These are phyloP conservation scores for Phataginus tetradactyla DNA, from an alignment of 2,797 vertebrate species.

Conservation along the genomic window DNA sequence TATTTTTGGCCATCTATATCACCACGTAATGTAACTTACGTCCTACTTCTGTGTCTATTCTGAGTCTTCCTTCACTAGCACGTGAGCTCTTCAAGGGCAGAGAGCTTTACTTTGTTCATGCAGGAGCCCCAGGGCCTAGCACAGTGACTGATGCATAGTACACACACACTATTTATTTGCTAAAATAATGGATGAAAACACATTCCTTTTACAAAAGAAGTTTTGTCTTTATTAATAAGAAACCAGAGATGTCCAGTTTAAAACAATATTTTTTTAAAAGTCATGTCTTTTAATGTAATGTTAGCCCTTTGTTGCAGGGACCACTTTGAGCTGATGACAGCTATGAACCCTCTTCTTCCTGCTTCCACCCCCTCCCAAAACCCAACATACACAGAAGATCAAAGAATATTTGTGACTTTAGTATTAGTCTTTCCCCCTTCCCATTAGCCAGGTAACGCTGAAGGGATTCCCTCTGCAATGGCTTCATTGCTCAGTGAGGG, in stretches of 20 bases:
- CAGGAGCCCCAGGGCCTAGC: not conserved
- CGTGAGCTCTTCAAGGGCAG: not conserved
- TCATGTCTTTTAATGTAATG: not conserved
- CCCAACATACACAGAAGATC: not conserved
- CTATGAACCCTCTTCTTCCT: not conserved
- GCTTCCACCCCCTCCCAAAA: not conserved
- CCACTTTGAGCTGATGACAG: not conserved
- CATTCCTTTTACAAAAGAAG: conserved; percentile 35
- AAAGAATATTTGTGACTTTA: not conserved
- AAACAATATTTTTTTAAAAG: not conserved
- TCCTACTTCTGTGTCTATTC: not conserved
- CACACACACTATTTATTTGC: not conserved
- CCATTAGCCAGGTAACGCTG: not conserved
- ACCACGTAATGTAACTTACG: not conserved
- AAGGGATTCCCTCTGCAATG: not conserved
- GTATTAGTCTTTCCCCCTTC: not conserved
- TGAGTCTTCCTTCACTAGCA: not conserved
- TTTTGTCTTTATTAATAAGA: conserved; percentile 71
- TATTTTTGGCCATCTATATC: not conserved
- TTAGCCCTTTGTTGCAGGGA: not conserved
- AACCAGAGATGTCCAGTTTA: conserved; percentile 17
- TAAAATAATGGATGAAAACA: conserved; percentile 39
- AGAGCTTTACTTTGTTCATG: not conserved
- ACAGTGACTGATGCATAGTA: not conserved
- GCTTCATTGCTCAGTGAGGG: not conserved